These are phyloP conservation scores for Thalpophila matura DNA, from an alignment of 2,888 invertebrate genomes.

Conservation along the genomic window DNA sequence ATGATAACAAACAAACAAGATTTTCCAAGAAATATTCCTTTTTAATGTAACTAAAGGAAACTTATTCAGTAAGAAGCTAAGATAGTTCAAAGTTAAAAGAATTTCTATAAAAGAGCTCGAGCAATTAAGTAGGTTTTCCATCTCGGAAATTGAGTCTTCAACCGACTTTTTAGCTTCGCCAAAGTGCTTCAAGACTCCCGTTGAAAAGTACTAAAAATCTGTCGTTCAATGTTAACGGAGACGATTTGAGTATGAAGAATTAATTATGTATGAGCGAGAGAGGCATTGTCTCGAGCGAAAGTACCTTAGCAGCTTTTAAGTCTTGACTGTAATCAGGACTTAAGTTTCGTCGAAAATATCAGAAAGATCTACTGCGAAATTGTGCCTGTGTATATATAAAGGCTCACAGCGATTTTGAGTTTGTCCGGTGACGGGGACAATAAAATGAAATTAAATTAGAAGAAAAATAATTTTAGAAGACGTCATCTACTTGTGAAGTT, in stretches of 20 bases:
- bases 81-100: constrained; percentile 44
- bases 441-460: too few relatives aligned
- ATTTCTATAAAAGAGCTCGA: constrained; percentile 30
- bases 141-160: constrained; percentile 56
- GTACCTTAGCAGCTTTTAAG: constrained; percentile 12
- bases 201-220: constrained; percentile 55
- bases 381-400: not conserved
- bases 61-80: constrained; percentile 34
- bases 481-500: too few relatives aligned
- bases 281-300: constrained; percentile 31
- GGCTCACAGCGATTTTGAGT: constrained; percentile 5
- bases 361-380: constrained; percentile 14
- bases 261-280: constrained; percentile 47
- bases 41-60: constrained; percentile 21
- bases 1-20: constrained; percentile 13
- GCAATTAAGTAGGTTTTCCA: constrained; percentile 54
- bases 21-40: not conserved
- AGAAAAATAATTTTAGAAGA: too few relatives aligned
- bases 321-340: constrained; percentile 11
- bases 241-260: constrained; percentile 42
- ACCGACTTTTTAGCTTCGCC: constrained; percentile 43
- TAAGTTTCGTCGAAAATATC: constrained; percentile 24
- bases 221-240: constrained; percentile 34
- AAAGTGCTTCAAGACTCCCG: constrained; percentile 37
- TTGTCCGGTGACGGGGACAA: too few relatives aligned